Evolutionary conservation across 2,888 invertebrate species (phyloP).

Genomic region (Acronicta aceris): DNA sequence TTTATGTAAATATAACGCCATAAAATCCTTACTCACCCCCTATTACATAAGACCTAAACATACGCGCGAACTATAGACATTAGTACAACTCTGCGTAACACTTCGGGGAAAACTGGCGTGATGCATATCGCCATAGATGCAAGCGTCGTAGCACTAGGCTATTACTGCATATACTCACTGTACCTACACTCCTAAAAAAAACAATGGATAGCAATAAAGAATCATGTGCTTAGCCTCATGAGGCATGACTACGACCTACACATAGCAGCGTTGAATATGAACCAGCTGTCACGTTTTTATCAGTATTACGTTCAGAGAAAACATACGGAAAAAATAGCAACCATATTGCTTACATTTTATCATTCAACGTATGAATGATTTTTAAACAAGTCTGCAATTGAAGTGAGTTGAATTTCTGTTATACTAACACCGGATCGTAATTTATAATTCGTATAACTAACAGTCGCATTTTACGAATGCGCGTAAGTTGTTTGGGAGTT

Average conservation of each 20-base stretch:
- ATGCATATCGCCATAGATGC: too few relatives aligned
- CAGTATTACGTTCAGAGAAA: conserved; percentile 11
- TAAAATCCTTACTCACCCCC: too few relatives aligned
- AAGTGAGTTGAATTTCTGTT: conserved; percentile 1
- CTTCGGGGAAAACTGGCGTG: too few relatives aligned
- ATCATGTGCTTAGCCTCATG: conserved; percentile 15
- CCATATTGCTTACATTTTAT: conserved; percentile 7
- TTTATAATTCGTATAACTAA: neutral
- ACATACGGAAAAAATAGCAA: conserved; percentile 4
- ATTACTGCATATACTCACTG: too few relatives aligned
- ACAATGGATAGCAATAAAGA: conserved; percentile 6
- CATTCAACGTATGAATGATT: conserved; percentile 2
- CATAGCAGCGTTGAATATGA: conserved; percentile 13
- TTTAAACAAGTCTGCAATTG: neutral
- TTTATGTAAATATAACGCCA: too few relatives aligned
- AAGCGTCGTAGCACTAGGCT: too few relatives aligned
- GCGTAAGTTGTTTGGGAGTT: too few relatives aligned
- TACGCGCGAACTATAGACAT: too few relatives aligned
- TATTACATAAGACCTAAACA: too few relatives aligned
- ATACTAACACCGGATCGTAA: neutral
- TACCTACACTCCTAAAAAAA: neutral
- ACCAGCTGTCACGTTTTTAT: conserved; percentile 44
- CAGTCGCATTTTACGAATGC: too few relatives aligned
- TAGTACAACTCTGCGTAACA: too few relatives aligned
- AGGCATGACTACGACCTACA: conserved; percentile 17